Conservation (phyloP, 2,888 invertebrate species). For the Pristionchus arcanus region DNA sequence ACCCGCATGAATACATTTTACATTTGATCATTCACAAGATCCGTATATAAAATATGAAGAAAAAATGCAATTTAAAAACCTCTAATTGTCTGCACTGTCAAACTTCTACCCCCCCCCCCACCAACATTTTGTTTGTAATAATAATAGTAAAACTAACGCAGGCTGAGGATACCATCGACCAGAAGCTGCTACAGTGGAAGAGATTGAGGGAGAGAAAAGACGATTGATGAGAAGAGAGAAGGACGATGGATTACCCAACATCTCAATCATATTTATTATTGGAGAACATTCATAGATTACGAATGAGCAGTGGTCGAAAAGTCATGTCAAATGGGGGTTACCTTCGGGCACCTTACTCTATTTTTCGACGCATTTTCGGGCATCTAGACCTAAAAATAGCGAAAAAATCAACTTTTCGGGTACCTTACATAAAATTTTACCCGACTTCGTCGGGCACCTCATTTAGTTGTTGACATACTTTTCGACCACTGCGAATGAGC, state of each 20-base stretch:
- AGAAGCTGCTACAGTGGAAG: constrained; percentile 62
- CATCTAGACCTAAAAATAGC: no score
- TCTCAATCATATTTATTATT: not conserved
- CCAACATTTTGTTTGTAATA: not conserved
- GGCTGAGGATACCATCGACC: constrained; percentile 78
- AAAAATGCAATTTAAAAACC: not conserved
- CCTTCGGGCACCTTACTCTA: no score
- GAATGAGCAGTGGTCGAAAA: no score
- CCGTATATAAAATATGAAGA: no score
- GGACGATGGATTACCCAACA: not conserved
- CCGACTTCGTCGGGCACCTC: no score
- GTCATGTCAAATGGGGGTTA: no score
- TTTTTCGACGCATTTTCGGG: no score
- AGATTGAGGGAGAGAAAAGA: constrained; percentile 52
- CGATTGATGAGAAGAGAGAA: constrained; percentile 11
- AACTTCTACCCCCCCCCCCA: not conserved
- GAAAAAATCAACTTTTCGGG: no score
- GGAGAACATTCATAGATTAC: no score
- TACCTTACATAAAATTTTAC: no score
- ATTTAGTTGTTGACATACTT: no score
- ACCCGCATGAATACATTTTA: not conserved
- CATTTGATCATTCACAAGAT: not conserved
- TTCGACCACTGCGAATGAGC: no score
- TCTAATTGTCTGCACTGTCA: not conserved
- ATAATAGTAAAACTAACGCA: constrained; percentile 66